A percentile compares a stretch with the other conserved stretches of the same genome.
phyloP scores from a whole-genome alignment of 2,888 invertebrate species.

The Lamellibrachia satsuma region DNA sequence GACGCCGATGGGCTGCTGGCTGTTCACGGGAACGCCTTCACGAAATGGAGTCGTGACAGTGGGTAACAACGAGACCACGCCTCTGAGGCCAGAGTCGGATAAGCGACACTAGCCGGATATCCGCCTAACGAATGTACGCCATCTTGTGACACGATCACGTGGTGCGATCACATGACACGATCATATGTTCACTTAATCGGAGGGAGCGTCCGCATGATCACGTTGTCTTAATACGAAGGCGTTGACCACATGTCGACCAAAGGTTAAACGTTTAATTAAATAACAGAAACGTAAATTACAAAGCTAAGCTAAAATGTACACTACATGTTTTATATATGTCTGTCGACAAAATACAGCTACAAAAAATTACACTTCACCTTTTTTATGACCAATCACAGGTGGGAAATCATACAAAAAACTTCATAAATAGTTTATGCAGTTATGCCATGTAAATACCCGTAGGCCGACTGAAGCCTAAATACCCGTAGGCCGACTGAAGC shows the following conservation, averaged over 20 bases:
- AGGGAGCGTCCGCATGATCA: neutral
- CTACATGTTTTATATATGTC: neutral
- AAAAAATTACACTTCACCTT: neutral
- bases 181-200: neutral
- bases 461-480: too few species aligned
- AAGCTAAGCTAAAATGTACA: neutral
- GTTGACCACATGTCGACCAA: neutral
- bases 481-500: neutral
- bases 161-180: neutral
- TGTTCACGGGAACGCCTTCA: too few species aligned
- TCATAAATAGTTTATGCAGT: constrained; percentile 12
- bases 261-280: neutral
- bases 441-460: neutral
- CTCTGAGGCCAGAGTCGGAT: too few species aligned
- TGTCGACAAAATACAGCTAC: neutral
- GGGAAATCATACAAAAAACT: neutral
- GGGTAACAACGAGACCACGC: too few species aligned
- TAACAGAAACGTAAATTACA: neutral
- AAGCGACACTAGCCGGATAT: too few species aligned
- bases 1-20: too few species aligned
- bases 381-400: neutral
- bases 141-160: neutral
- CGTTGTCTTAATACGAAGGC: neutral
- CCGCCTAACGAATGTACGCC: too few species aligned
- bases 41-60: too few species aligned